Percentiles rank a stretch among this genome's conserved stretches.
phyloP scores from a whole-genome alignment of 1,140 invertebrate genomes.

The Venturia canescens region DNA sequence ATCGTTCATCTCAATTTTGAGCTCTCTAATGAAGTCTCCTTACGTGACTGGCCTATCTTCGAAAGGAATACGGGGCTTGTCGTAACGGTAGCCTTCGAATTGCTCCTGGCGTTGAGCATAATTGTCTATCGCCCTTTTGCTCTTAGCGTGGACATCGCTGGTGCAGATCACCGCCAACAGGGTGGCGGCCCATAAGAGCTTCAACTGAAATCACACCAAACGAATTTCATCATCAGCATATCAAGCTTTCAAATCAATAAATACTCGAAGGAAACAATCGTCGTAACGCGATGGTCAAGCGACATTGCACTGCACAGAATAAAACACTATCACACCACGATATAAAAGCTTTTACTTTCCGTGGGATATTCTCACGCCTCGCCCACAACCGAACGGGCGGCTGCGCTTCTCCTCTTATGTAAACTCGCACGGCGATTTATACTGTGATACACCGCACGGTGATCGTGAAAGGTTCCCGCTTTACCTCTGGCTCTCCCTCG shows the following conservation, averaged over 20 bases:
- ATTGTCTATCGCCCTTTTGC: slow-evolving; percentile 68
- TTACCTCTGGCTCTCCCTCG: not conserved
- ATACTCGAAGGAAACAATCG: not conserved
- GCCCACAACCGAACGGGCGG: slow-evolving; percentile 56
- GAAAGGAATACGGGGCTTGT: slow-evolving; percentile 59
- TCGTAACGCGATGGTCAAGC: not conserved
- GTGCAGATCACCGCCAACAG: slow-evolving; percentile 65
- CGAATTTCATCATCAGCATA: slow-evolving; percentile 26
- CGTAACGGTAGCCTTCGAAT: slow-evolving; percentile 67
- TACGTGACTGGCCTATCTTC: slow-evolving; percentile 65
- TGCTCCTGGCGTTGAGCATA: slow-evolving; percentile 60
- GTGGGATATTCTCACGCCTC: slow-evolving; percentile 70
- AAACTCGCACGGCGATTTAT: slow-evolving; percentile 50
- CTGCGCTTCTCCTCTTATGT: slow-evolving; percentile 59
- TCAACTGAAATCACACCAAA: slow-evolving; percentile 63
- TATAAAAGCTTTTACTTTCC: slow-evolving; percentile 33
- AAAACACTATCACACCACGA: slow-evolving; percentile 22
- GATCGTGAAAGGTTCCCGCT: slow-evolving; percentile 68
- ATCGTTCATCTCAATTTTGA: not conserved
- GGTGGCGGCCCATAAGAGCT: slow-evolving; percentile 64
- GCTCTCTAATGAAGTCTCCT: slow-evolving; percentile 38
- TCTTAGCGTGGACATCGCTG: slow-evolving; percentile 62
- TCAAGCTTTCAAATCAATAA: not conserved
- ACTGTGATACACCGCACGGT: slow-evolving; percentile 57
- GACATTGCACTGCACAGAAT: slow-evolving; percentile 4